Evolutionary conservation across 2,888 invertebrate species (phyloP).

Genomic region (Oscheius myriophilus): DNA sequence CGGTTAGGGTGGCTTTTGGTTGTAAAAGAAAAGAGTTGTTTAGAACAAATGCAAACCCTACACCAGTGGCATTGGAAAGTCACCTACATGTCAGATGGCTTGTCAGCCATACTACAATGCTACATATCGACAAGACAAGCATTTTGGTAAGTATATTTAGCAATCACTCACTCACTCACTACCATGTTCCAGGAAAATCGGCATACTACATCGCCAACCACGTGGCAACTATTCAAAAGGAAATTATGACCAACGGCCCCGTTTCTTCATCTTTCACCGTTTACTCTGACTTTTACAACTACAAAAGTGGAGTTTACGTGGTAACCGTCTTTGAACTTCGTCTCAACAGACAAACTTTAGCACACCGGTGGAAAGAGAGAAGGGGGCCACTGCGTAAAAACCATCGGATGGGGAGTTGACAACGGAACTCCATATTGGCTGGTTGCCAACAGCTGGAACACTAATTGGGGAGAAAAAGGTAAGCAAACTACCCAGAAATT

Average conservation of each 20-base stretch:
- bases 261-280: background rate
- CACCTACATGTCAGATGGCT: background rate
- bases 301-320: background rate
- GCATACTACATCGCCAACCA: background rate
- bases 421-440: too few species aligned
- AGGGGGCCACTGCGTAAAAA: too few species aligned
- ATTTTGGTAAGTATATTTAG: conserved; percentile 2
- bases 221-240: background rate
- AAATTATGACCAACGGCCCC: conserved; percentile 2
- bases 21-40: too few species aligned
- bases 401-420: too few species aligned
- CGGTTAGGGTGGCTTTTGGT: too few species aligned
- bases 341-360: too few species aligned
- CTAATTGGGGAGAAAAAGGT: too few species aligned
- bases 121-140: conserved; percentile 21
- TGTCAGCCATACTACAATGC: conserved; percentile 41
- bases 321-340: background rate
- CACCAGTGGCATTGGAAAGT: conserved; percentile 28
- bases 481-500: too few species aligned
- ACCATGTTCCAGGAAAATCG: too few species aligned
- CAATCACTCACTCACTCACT: too few species aligned
- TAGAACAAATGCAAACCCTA: conserved; percentile 78
- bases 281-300: background rate
- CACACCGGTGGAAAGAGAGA: too few species aligned
- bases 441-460: too few species aligned